Evolutionary conservation across 1,140 invertebrate species (phyloP), one percentile per base, ranked within the genome.

Genomic region (Rhopalosiphum maidis): DNA sequence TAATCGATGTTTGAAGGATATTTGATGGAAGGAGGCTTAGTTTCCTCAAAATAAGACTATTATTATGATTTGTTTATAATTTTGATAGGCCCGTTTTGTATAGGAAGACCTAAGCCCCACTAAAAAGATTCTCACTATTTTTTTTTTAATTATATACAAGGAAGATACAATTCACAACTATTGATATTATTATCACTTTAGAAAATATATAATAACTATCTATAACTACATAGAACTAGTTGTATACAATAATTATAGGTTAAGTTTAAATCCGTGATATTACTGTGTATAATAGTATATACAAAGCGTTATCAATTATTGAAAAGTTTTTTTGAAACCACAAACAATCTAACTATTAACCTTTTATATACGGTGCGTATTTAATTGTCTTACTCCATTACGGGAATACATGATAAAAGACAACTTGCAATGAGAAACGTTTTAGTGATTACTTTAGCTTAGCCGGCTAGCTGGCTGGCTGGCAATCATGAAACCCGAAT

Each of bases 391-490:
- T 25, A 86, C 41, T 46, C 85, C 43, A 21, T 89, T 89, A 54
- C 48, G 87, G 48, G 51, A 89, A 89, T 37, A 54, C 87, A 35
- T 43, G 87, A 54, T 51, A 89, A 89, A 54, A 54, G 87, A 89
- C 87, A 54, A 35, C 87, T 35, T 68, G 54, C 68, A 90, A 90
- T 90, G 89, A 68, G 89, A 90, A 90, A 90, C 54, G 41, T 68
- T 90, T 90, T 90, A 68, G 89, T 68, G 55, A 60, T 90, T 68
- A 60, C 89, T 68, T 90, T 43, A 54, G 87, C 87, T 88, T n/a
- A 41, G 51, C 83, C 22, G n/a, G 88, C 22, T 22, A n/a, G 46
- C 83, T 7, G n/a, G 88, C 22, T 48, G 48, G 82, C 55, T 68
- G 54, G 25, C 89, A 60, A 90, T 68, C 55, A 46, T 23, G 55